phyloP scores from a whole-genome alignment of 2,797 vertebrate species.

The Catharus ustulatus region DNA sequence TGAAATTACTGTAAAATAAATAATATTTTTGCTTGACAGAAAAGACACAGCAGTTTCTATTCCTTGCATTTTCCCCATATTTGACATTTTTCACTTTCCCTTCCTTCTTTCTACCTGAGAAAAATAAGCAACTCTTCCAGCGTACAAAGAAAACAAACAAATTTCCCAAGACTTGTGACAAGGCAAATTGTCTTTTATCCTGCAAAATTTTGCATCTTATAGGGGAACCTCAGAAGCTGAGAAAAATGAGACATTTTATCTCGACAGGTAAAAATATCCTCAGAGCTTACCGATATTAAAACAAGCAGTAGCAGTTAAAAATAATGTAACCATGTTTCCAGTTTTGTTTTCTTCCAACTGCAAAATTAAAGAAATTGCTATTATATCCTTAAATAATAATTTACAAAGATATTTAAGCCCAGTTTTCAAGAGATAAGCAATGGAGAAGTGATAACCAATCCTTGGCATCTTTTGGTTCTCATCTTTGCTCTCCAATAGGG shows the following conservation, averaged over 20 bases:
- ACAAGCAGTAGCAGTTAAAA: neutral
- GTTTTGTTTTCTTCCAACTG: neutral
- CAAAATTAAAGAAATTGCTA: neutral
- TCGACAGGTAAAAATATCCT: neutral
- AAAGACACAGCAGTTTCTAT: neutral
- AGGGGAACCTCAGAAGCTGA: neutral
- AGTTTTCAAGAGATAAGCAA: constrained; percentile 21
- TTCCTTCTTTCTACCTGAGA: neutral
- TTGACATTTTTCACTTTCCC: neutral
- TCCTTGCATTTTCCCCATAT: neutral
- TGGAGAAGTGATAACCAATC: neutral
- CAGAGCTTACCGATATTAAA: neutral
- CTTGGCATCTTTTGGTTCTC: neutral
- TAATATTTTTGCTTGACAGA: neutral
- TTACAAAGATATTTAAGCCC: neutral
- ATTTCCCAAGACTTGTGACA: neutral
- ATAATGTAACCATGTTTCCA: neutral
- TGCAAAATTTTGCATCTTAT: neutral
- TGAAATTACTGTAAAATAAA: no score
- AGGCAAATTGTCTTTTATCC: neutral
- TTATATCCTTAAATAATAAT: neutral
- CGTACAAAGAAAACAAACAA: neutral
- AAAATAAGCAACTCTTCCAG: neutral
- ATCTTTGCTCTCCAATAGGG: constrained; percentile 19
- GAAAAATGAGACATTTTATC: neutral